Percentiles rank a stretch among this genome's conserved stretches.
phyloP scores from a whole-genome alignment of 2,888 invertebrate genomes.

The Agrochola litura region DNA sequence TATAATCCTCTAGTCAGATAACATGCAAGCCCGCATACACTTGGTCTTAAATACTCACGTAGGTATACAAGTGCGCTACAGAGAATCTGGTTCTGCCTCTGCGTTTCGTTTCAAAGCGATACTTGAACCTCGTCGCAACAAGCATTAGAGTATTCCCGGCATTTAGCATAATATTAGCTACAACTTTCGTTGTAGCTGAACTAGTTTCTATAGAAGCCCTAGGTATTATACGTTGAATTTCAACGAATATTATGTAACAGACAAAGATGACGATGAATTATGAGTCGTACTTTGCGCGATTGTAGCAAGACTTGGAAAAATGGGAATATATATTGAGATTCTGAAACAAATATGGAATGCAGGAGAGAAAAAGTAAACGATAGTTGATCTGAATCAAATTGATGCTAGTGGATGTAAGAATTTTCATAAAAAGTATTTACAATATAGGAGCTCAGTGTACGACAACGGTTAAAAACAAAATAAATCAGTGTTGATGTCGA shows the following conservation, averaged over 20 bases:
- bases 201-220: constrained; percentile 18
- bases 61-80: background rate
- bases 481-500: background rate
- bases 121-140: constrained; percentile 20
- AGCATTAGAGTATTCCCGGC: constrained; percentile 26
- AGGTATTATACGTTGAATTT: constrained; percentile 7
- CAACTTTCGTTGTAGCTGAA: constrained; percentile 31
- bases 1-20: background rate
- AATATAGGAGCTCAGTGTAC: background rate
- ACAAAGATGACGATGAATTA: background rate
- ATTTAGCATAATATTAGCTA: constrained; percentile 26
- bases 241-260: constrained; percentile 7
- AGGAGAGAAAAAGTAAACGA: background rate
- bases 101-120: constrained; percentile 35
- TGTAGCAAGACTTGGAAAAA: background rate
- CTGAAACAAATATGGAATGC: background rate
- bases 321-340: background rate
- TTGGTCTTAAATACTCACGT: constrained; percentile 23
- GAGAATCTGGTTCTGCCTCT: constrained; percentile 40
- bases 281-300: background rate
- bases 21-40: constrained; percentile 9
- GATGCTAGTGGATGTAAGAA: background rate
- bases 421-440: background rate
- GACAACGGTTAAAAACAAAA: background rate
- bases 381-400: background rate